Evolutionary conservation across 2,797 vertebrate genomes (phyloP).

Genomic region (Erethizon dorsatum): DNA sequence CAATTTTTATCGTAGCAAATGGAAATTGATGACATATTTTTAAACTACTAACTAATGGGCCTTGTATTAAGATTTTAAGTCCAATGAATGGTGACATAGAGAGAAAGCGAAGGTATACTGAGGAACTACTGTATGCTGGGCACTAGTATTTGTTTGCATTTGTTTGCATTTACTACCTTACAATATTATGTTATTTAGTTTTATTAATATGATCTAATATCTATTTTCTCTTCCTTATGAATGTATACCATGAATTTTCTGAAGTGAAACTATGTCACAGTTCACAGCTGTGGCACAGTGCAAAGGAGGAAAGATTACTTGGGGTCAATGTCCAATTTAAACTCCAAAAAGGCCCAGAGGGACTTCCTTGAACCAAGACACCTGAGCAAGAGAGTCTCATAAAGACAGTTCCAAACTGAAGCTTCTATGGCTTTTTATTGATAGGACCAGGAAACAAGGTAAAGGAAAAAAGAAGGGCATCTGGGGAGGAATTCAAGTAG

Average conservation of each 20-base stretch:
- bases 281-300: not conserved
- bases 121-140: not conserved
- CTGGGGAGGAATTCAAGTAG: not conserved
- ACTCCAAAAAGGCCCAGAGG: not conserved
- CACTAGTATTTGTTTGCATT: no score
- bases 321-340: not conserved
- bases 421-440: not conserved
- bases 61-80: not conserved
- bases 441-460: not conserved
- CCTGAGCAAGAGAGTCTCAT: not conserved
- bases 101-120: not conserved
- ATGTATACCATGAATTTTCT: not conserved
- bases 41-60: not conserved
- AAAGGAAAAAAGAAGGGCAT: not conserved
- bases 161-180: not conserved
- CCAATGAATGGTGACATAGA: not conserved
- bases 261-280: not conserved
- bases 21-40: conserved; percentile 3
- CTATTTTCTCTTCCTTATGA: not conserved
- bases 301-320: not conserved
- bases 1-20: not conserved
- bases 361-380: not conserved
- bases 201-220: not conserved
- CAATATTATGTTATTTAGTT: not conserved
- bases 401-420: not conserved